A percentile compares a stretch with the other conserved stretches of the same genome.
Evolutionary conservation across 2,113 vertebrate genomes (phyloP).

Genomic region (Platanista minor): DNA sequence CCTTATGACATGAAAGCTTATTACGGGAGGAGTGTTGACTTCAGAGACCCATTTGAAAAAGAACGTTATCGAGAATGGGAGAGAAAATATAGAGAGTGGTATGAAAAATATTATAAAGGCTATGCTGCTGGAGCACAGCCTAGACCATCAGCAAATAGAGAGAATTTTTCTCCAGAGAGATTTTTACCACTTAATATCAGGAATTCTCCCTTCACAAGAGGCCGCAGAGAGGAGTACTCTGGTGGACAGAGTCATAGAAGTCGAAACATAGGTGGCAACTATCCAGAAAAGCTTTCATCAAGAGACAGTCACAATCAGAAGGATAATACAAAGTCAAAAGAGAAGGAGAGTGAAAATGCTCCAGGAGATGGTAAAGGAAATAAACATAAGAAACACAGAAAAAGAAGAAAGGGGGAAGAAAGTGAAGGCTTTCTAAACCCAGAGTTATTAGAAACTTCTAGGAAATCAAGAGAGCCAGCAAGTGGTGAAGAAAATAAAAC

Average conservation of each 20-base stretch:
- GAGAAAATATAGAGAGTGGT: constrained; percentile 93
- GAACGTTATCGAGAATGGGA: constrained; percentile 93
- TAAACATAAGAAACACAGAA: constrained; percentile 89
- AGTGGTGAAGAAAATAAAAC: constrained; percentile 82
- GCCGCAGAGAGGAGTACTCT: constrained; percentile 79
- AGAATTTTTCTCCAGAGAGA: constrained; percentile 85
- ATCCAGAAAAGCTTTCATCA: constrained; percentile 80
- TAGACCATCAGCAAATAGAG: constrained; percentile 80
- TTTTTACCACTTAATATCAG: constrained; percentile 80
- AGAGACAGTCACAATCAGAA: constrained; percentile 84
- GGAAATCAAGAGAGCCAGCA: constrained; percentile 80
- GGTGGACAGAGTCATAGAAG: constrained; percentile 81
- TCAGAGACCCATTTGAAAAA: constrained; percentile 90
- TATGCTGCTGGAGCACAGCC: constrained; percentile 85
- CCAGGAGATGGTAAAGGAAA: constrained; percentile 80
- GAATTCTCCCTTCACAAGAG: constrained; percentile 89
- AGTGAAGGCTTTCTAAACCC: constrained; percentile 79
- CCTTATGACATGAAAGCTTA: constrained; percentile 90
- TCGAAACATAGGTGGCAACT: constrained; percentile 77
- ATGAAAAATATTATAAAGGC: constrained; percentile 92
- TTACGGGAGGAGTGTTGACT: constrained; percentile 82
- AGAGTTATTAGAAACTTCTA: constrained; percentile 79
- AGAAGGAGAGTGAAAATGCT: constrained; percentile 76
- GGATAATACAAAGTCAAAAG: constrained; percentile 82
- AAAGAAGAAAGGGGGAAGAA: constrained; percentile 93